Evolutionary conservation across 2,113 vertebrate species (phyloP), one percentile per base, ranked within the genome.

Genomic region (Corythoichthys haematopterus): DNA sequence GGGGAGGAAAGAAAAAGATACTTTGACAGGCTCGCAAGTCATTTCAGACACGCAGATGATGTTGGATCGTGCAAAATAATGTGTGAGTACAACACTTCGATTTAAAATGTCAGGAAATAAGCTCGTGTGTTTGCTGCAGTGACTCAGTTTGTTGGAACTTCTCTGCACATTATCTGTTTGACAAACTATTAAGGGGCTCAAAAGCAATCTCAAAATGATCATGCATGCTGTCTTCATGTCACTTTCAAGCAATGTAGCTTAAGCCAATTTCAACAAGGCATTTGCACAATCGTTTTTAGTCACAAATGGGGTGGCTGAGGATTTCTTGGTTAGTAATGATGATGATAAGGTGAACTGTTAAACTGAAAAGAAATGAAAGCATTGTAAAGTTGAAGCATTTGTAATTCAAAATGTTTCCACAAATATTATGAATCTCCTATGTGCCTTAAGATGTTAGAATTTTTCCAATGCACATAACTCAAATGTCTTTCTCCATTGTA

Each of bases 111-210:
- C 56, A 64, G 40, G 65, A 74, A 80, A 78, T 63, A 51, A 66
- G 50, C 82, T 84, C 85, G 83, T 77, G 64, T 80, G 81, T 80
- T 84, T 84, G 76, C 77, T 80, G 80, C 80, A 83, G 81, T 84
- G 80, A 35, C 53, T 51, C 15, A 51, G 6, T n/a, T n/a, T 4
- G 52, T 12, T 28, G 52, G 20, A 53, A 53, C 20, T 65, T 82
- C 66, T 88, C 77, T 84, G 82, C 85, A 85, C 35, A 88, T 83
- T 73, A 86, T 88, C 69, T 76, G 85, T 83, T 82, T 90, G 77
- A 90, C 72, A 89, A 88, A 77, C 71, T 82, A 77, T 62, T 69
- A 53, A 63, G 40, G 61, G 76, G 63, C 36, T 71, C 58, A 9
- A 37, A 38, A 38, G 33, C 63, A 35, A 61, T 63, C 51, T 55